Evolutionary conservation across 2,888 invertebrate species (phyloP).

Genomic region (Lacanobia wlatinum): DNA sequence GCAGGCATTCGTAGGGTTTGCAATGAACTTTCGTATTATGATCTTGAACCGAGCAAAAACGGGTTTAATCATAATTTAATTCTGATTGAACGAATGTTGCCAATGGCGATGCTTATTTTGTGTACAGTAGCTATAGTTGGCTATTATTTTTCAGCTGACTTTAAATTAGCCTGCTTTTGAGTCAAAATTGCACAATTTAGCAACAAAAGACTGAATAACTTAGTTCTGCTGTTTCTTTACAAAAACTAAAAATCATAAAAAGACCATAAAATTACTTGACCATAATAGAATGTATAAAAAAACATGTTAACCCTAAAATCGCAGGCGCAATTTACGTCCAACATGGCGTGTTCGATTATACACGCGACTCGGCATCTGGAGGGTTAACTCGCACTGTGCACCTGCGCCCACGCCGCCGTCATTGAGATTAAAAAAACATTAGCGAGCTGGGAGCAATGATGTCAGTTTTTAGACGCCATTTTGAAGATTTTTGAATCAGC

Average conservation of each 20-base stretch:
- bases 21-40: conserved; percentile 17
- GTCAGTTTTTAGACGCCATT: conserved; percentile 22
- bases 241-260: not conserved
- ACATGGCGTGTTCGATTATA: conserved; percentile 67
- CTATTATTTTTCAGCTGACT: not conserved
- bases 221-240: conserved; percentile 5
- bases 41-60: conserved; percentile 41
- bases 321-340: conserved; percentile 65
- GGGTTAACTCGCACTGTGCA: conserved; percentile 48
- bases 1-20: conserved; percentile 38
- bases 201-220: conserved; percentile 6
- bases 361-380: conserved; percentile 69
- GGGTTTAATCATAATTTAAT: conserved; percentile 42
- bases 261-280: conserved; percentile 36
- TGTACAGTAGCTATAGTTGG: not conserved
- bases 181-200: conserved; percentile 3
- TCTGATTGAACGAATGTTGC: conserved; percentile 30
- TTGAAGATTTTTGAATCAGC: not conserved
- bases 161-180: not conserved
- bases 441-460: conserved; percentile 41
- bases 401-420: conserved; percentile 64
- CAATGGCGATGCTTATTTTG: conserved; percentile 15
- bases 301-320: conserved; percentile 65
- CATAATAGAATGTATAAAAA: conserved; percentile 48
- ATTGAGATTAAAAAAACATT: conserved; percentile 66